Evolutionary conservation across 2,888 invertebrate species (phyloP).

Genomic region (Zeuzera pyrina): DNA sequence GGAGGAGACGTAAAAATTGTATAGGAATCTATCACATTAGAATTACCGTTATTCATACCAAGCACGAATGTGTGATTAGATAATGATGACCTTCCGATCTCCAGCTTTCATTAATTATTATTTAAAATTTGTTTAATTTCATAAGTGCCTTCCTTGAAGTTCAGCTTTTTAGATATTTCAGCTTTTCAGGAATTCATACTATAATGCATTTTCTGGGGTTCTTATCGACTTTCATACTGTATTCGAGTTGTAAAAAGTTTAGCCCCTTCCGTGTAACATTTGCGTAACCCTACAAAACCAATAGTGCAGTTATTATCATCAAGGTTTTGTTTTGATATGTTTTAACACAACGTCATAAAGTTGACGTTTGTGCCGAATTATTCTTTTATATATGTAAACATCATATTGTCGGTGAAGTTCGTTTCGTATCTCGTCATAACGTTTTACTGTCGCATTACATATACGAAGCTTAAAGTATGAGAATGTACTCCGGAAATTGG

Average conservation of each 20-base stretch:
- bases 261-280: slow-evolving; percentile 49
- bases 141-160: too few species aligned
- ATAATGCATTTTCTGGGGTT: too few species aligned
- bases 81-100: too few species aligned
- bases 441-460: slow-evolving; percentile 53
- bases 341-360: slow-evolving; percentile 13
- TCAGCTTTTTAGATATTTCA: too few species aligned
- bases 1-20: too few species aligned
- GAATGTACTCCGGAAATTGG: slow-evolving; percentile 50
- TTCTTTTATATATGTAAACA: slow-evolving; percentile 14
- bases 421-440: slow-evolving; percentile 59
- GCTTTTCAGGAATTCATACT: too few species aligned
- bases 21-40: too few species aligned
- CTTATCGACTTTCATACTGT: slow-evolving; percentile 56
- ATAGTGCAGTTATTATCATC: slow-evolving; percentile 13
- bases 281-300: slow-evolving; percentile 31
- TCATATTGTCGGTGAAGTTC: slow-evolving; percentile 33
- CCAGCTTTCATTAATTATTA: too few species aligned
- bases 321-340: slow-evolving; percentile 5
- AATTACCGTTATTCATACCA: too few species aligned
- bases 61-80: too few species aligned
- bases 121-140: too few species aligned
- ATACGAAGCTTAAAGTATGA: slow-evolving; percentile 29
- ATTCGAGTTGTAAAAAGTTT: slow-evolving; percentile 63
- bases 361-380: slow-evolving; percentile 12